phyloP scores from a whole-genome alignment of 2,113 vertebrate genomes.

The Rafetus swinhoei region DNA sequence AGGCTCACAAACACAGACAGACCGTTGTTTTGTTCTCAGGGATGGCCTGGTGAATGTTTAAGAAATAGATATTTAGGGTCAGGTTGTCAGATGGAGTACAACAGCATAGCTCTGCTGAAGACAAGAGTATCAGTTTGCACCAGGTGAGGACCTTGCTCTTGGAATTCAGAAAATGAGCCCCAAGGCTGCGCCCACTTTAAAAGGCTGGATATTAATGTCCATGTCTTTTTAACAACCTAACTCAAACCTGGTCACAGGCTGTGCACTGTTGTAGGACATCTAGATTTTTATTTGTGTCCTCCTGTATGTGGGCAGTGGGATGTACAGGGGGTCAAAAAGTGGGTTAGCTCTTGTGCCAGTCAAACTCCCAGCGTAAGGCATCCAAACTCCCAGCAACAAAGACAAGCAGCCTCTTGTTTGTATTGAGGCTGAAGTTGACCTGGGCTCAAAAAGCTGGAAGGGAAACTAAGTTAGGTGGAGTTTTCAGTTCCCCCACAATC shows the following conservation, averaged over 20 bases:
- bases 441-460: background rate
- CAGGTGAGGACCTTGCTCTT: background rate
- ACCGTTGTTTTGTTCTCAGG: background rate
- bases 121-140: background rate
- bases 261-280: slow-evolving; percentile 49
- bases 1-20: background rate
- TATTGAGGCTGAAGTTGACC: background rate
- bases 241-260: background rate
- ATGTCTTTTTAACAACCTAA: background rate
- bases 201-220: background rate
- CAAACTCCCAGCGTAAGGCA: background rate
- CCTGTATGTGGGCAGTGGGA: background rate
- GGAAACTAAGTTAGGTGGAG: background rate
- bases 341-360: background rate
- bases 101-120: background rate
- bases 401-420: background rate
- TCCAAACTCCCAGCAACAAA: background rate
- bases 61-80: background rate
- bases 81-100: background rate
- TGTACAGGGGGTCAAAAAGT: background rate
- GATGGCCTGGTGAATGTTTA: background rate
- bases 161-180: background rate
- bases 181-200: background rate
- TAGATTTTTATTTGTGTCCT: background rate
- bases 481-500: background rate